Base-by-base conservation (phyloP, 2,888 invertebrate species). In the Coleophora flavipennella region DNA sequence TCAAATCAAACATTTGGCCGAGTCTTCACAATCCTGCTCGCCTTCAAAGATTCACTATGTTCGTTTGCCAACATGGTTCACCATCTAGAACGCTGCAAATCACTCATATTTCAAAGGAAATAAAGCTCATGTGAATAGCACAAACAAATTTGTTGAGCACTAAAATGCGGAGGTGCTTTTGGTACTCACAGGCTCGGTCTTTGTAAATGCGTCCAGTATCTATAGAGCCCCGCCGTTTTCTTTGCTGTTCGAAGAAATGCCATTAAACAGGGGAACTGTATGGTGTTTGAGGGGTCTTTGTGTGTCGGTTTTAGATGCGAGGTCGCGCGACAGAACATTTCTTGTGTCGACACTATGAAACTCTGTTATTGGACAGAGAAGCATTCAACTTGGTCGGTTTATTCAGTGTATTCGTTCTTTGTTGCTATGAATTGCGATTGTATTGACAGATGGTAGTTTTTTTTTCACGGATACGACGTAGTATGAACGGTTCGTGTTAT, bases 311-410 rank as follows among this genome's bases (percentile, higher is more conserved):
- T 49, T 51, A 43, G 54, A 57, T 49, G 54, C 76, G 79, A 78
- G 79, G 78, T 69, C 77, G 69, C 53, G 66, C 63, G 73, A 81
- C 79, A 80, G 74, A 75, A 71, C 64, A 58, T 69, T 61, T 76
- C 74, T 77, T 76, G 72, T 78, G 63, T 65, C 65, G 67, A 67
- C 67, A 73, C 80, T 81, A 65, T 75, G 77, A 67, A 71, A 76
- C 75, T 69, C 77, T 81, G 79, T 79, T 79, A 72, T 73, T 66
- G 71, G 75, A 80, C 77, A 80, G 77, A 65, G 64, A 51, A 62
- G 60, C 73, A 72, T 78, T 79, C 67, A 76, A 59, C 71, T 68
- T 61, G 65, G 74, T 67, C 59, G 55, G 70, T 65, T 54, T 62
- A 65, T 62, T 74, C 66, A 64, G 71, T 70, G 58, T 63, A 62